phyloP scores from a whole-genome alignment of 1,140 invertebrate genomes.

The Meloidogyne chitwoodi region DNA sequence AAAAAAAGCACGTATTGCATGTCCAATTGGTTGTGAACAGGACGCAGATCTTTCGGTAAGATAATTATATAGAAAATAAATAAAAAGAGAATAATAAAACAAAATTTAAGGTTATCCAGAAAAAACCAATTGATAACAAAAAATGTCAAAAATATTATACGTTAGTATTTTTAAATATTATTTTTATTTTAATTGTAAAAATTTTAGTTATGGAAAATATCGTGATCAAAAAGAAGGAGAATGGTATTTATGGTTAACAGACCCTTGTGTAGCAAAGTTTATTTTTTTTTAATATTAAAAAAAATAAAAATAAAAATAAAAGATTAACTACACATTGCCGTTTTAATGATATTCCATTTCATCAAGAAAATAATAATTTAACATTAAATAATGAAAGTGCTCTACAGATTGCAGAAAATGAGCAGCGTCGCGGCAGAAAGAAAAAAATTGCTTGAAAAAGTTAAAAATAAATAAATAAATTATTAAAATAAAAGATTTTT shows the following conservation, averaged over 20 bases:
- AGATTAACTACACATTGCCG: slow-evolving; percentile 54
- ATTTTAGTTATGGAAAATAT: slow-evolving; percentile 47
- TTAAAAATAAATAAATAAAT: too few species aligned
- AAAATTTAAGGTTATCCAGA: slow-evolving; percentile 42
- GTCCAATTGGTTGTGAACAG: slow-evolving; percentile 49
- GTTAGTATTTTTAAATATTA: neutral
- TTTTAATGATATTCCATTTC: slow-evolving; percentile 51
- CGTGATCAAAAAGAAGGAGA: slow-evolving; percentile 44
- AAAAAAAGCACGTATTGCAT: slow-evolving; percentile 43
- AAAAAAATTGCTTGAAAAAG: neutral
- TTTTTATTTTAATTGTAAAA: neutral
- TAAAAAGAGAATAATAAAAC: neutral
- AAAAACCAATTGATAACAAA: slow-evolving; percentile 47
- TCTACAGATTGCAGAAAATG: neutral
- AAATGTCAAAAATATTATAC: slow-evolving; percentile 55
- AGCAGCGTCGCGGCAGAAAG: neutral
- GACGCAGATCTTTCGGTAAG: slow-evolving; percentile 50
- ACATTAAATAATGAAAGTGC: neutral
- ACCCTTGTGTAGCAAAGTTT: slow-evolving; percentile 40
- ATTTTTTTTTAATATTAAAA: neutral
- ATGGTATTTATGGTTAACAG: slow-evolving; percentile 56
- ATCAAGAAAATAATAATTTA: slow-evolving; percentile 5
- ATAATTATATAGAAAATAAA: neutral
- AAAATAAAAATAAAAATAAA: slow-evolving; percentile 9
- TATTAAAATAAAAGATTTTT: too few species aligned